Evolutionary conservation across 2,888 invertebrate genomes (phyloP), one percentile per base, ranked within the genome.

Genomic region (Agriopis aurantiaria): DNA sequence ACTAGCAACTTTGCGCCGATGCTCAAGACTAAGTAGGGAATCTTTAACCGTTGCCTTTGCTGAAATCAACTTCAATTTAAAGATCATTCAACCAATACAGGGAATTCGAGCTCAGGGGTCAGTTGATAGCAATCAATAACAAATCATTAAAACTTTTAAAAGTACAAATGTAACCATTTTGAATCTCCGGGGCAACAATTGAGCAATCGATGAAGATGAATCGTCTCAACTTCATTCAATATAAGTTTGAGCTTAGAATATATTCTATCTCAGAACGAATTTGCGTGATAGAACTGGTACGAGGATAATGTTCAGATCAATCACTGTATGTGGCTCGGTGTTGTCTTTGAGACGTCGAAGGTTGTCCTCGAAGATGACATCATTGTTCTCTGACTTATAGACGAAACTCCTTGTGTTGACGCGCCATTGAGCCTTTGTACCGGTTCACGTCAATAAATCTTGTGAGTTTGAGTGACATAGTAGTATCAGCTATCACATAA

Each of bases 281-380:
- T 57, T 57, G 10, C 6, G 43, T 57, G 56, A 17, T n/a, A 58
- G 33, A 58, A 58, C 58, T 58, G 33, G 53, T 33, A 53, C 45
- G 14, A 62, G 53, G 62, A 53, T 55, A 53, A 53, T 23, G 45
- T 17, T 33, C 41, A 45, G 53, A 62, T 62, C 62, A 62, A 62
- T 62, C 62, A 62, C 33, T 7, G 62, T 51, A 23, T 62, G 53
- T 58, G 49, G 48, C 41, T 51, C 40, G 49, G 11, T 43, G 43
- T 62, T 60, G 61, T 60, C 46, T 48, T 45, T 33, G 14, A 59
- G 33, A 48, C 41, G n/a, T 60, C 61, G 53, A 62, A 62, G 62
- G 53, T 10, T 46, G 61, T 61, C 41, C 60, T 52, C n/a, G 12
- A 17, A 12, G 17, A 45, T 61, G 41, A 52, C 52, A 43, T 61